Evolutionary conservation across 2,888 invertebrate species (phyloP), one percentile per base, ranked within the genome.

Genomic region (Standfussiana lucernea): DNA sequence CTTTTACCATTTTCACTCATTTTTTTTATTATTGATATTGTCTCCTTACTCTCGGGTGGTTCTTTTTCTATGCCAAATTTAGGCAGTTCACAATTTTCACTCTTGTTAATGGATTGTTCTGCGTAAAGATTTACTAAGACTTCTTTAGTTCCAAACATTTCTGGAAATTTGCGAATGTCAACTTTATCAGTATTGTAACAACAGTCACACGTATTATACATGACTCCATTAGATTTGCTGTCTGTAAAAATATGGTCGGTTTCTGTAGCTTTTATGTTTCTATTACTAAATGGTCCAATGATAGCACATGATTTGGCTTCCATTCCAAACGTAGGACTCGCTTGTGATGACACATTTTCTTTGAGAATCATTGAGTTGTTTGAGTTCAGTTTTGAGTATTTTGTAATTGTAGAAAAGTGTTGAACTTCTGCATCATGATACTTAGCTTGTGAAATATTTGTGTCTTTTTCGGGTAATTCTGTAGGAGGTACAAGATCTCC

Each of bases 291-390:
- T 37, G 76, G 84, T 71, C 88, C 82, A 65, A 91, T 85, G 59
- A 88, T 84, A 50, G 91, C 89, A 89, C 93, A 93, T 40, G 92
- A 93, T 87, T 92, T 93, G 37, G 90, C 89, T 83, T 87, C 85
- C 85, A 90, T 89, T 61, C 85, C 89, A 56, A 90, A 88, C 77
- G 85, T 83, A 47, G 79, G 72, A 18, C 90, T 80, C 70, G 92
- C 89, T 88, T 94, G 93, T 40, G 90, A 89, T 32, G 91, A 90
- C 67, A 88, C 89, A 75, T 88, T 90, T 85, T 91, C 84, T 45
- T 84, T 86, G 15, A 78, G 21, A 53, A 85, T 78, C 32, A 86
- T 72, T 32, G 87, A 85, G 35, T 80, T 86, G 0, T 88, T 88
- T 32, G 87, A 88, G 56, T 82, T 86, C 73, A 85, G 77, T 72